A percentile compares a stretch with the other conserved stretches of the same genome.
Conservation (phyloP, 2,888 invertebrate genomes). For the Emmelina monodactyla region DNA sequence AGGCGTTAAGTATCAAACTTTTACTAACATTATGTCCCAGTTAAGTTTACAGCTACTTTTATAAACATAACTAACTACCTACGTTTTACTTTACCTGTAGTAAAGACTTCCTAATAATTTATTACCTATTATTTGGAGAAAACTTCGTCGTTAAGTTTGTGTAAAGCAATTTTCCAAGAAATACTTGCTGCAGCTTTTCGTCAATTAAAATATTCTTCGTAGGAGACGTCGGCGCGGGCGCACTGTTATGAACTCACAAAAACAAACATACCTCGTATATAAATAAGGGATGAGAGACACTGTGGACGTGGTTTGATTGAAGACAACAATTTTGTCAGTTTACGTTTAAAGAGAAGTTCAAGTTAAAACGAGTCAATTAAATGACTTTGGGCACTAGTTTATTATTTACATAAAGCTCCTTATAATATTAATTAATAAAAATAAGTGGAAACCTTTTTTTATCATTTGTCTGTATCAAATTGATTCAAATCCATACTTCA, state of each 20-base stretch:
- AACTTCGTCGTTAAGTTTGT: neutral
- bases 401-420: neutral
- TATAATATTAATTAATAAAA: neutral
- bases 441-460: no score
- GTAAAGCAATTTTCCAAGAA: constrained; percentile 33
- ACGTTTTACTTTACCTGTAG: no score
- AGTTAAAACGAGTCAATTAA: neutral
- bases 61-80: no score
- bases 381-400: neutral
- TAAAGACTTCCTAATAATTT: no score
- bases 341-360: no score
- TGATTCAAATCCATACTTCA: no score
- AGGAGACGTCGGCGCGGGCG: constrained; percentile 32
- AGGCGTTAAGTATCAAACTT: neutral
- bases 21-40: constrained; percentile 3
- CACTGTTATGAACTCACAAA: constrained; percentile 49
- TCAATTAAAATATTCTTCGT: constrained; percentile 57
- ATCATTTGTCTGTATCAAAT: no score
- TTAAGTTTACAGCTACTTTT: no score
- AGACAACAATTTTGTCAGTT: no score
- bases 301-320: no score
- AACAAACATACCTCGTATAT: constrained; percentile 57
- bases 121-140: no score
- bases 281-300: constrained; percentile 60
- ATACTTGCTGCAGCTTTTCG: constrained; percentile 48